These are phyloP conservation scores for Pristionchus arcanus DNA, from an alignment of 2,888 invertebrate genomes.

Conservation along the genomic window DNA sequence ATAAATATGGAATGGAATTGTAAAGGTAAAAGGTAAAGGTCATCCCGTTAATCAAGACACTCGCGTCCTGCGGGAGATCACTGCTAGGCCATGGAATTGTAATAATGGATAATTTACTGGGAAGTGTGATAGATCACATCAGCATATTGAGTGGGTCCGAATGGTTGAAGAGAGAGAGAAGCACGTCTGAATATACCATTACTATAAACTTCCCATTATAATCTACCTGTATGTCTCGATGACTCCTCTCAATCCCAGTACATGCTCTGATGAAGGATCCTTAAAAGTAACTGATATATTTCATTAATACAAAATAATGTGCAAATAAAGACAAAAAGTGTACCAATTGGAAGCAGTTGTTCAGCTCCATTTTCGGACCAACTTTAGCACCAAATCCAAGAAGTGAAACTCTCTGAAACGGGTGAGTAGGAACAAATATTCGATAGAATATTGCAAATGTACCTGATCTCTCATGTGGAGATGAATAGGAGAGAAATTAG, in stretches of 20 bases:
- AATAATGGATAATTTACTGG: background rate
- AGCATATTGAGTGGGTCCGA: slow-evolving; percentile 55
- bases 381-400: slow-evolving; percentile 53
- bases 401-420: background rate
- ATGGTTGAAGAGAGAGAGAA: slow-evolving; percentile 46
- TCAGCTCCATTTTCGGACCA: slow-evolving; percentile 25
- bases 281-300: background rate
- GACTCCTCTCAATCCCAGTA: slow-evolving; percentile 24
- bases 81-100: too few relatives aligned
- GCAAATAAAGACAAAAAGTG: background rate
- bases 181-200: slow-evolving; percentile 7
- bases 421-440: background rate
- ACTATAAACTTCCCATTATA: background rate
- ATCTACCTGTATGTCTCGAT: slow-evolving; percentile 33
- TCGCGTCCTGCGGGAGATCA: too few relatives aligned
- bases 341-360: slow-evolving; percentile 55
- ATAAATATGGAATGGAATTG: background rate
- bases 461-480: slow-evolving; percentile 48
- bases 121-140: slow-evolving; percentile 55
- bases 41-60: too few relatives aligned
- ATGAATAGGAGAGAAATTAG: slow-evolving; percentile 25
- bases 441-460: background rate
- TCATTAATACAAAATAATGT: background rate
- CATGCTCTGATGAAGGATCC: slow-evolving; percentile 15
- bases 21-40: too few relatives aligned